Conservation (phyloP, 2,888 invertebrate genomes). For the Conistra vaccinii region DNA sequence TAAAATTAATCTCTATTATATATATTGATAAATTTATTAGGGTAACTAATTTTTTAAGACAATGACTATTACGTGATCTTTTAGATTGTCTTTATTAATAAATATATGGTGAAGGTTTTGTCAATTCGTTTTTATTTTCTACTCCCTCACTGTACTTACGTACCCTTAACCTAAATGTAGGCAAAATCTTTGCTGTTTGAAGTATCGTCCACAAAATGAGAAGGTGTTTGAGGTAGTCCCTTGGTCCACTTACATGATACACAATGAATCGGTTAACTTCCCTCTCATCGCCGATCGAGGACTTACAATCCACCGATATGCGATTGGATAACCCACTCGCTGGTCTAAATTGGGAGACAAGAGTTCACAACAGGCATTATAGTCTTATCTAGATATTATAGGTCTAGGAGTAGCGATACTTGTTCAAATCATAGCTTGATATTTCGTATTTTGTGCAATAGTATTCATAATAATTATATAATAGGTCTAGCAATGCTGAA, state of each 20-base stretch:
- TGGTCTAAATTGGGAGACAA: not conserved
- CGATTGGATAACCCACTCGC: too few relatives aligned
- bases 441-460: not conserved
- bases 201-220: not conserved
- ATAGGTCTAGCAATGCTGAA: not conserved
- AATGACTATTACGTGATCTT: constrained; percentile 91
- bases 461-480: not conserved
- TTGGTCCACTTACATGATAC: not conserved
- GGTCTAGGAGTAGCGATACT: not conserved
- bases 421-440: not conserved
- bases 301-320: not conserved
- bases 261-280: not conserved
- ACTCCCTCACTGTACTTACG: constrained; percentile 1
- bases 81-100: constrained; percentile 91
- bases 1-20: constrained; percentile 88
- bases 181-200: not conserved
- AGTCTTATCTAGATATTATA: not conserved
- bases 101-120: constrained; percentile 91
- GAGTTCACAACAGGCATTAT: not conserved
- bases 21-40: constrained; percentile 91
- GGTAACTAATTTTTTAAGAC: constrained; percentile 91
- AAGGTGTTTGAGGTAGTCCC: too few relatives aligned
- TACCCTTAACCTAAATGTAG: not conserved
- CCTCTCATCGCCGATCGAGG: not conserved
- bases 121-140: constrained; percentile 86